Percentiles rank a stretch among this genome's conserved stretches.
phyloP scores from a whole-genome alignment of 2,797 vertebrate species.

The Sebastes goodei region DNA sequence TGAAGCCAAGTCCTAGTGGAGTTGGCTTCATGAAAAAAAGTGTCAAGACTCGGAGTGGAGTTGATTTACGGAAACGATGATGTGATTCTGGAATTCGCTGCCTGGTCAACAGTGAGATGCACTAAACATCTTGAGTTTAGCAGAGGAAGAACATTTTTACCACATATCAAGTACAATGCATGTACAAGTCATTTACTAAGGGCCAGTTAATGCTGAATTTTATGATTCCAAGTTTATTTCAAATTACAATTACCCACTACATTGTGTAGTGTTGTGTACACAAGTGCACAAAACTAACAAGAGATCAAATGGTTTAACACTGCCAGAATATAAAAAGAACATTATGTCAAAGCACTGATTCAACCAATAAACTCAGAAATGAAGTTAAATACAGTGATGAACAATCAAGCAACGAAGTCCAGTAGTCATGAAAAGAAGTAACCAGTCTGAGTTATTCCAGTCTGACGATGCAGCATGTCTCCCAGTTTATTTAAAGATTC shows the following conservation, averaged over 20 bases:
- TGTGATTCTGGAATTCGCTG: background rate
- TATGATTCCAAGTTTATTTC: background rate
- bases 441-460: too few species aligned
- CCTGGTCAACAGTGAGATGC: background rate
- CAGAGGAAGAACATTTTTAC: background rate
- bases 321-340: background rate
- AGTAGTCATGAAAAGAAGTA: too few species aligned
- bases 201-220: background rate
- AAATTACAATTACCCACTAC: background rate
- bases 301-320: too few species aligned
- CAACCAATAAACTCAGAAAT: background rate
- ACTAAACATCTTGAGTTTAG: background rate
- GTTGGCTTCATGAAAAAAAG: background rate
- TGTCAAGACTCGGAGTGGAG: background rate
- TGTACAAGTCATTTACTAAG: background rate
- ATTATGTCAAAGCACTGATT: too few species aligned
- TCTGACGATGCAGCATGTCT: too few species aligned
- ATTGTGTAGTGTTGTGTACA: background rate
- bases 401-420: background rate
- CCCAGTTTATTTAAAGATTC: too few species aligned
- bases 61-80: constrained; percentile 49
- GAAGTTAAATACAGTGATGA: background rate
- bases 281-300: background rate
- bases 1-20: background rate
- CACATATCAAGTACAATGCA: background rate